Evolutionary conservation across 2,113 vertebrate species (phyloP).

Genomic region (Aleadryas rufinucha): DNA sequence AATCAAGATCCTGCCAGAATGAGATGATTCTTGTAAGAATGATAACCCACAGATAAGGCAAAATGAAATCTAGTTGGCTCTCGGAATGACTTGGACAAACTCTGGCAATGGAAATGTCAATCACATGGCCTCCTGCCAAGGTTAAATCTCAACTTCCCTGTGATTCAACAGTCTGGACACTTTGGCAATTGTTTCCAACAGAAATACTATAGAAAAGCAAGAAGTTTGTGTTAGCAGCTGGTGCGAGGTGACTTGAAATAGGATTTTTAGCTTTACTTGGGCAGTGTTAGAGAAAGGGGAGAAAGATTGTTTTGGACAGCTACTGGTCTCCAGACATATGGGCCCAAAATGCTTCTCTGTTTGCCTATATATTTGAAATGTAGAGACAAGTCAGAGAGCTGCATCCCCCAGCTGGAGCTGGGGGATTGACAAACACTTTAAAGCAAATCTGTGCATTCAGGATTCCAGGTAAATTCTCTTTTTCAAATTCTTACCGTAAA

Average conservation of each 20-base stretch:
- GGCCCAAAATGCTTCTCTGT: neutral
- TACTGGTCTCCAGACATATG: neutral
- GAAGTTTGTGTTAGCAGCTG: constrained; percentile 6
- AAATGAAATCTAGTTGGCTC: constrained; percentile 65
- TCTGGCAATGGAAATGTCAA: constrained; percentile 69
- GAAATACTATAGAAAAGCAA: neutral
- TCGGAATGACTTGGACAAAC: constrained; percentile 57
- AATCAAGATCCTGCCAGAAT: constrained; percentile 70
- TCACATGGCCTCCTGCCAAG: constrained; percentile 56
- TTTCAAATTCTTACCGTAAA: neutral
- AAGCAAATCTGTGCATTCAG: neutral
- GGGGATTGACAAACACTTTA: neutral
- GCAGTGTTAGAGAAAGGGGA: neutral
- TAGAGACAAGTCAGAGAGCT: neutral
- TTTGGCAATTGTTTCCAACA: constrained; percentile 42
- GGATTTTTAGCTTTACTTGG: neutral
- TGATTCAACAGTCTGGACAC: constrained; percentile 25
- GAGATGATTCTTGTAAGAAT: constrained; percentile 66
- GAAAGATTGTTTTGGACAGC: neutral
- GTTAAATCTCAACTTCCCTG: constrained; percentile 53
- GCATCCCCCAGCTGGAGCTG: neutral
- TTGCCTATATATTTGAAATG: neutral
- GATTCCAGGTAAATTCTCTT: neutral
- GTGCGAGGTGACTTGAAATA: constrained; percentile 1
- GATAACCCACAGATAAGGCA: constrained; percentile 70